These are phyloP conservation scores for Parazoanthus atlanticus DNA, from an alignment of 92 coral and sea anemone species.

Conservation along the genomic window DNA sequence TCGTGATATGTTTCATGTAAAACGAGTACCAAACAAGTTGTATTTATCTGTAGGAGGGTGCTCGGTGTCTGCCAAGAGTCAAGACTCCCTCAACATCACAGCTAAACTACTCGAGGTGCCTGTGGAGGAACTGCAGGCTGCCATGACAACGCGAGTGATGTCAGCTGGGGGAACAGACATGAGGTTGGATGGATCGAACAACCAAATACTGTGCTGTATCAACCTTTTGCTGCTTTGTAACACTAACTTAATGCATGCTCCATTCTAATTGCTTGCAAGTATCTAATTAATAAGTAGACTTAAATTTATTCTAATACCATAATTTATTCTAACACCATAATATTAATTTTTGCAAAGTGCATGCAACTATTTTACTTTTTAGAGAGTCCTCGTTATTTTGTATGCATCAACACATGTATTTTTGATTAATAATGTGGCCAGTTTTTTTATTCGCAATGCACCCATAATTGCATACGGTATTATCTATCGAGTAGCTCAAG, in stretches of 20 bases:
- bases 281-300: neutral
- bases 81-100: conserved; percentile 73
- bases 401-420: neutral
- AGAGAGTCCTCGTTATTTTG: neutral
- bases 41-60: conserved; percentile 75
- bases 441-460: neutral
- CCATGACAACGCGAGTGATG: conserved; percentile 91
- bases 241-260: conserved; percentile 19
- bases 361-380: too few relatives aligned
- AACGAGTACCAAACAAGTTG: neutral
- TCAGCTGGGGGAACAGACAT: conserved; percentile 93
- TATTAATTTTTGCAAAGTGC: too few relatives aligned
- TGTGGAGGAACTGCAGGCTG: conserved; percentile 85
- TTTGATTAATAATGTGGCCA: neutral
- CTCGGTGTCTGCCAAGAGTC: conserved; percentile 69
- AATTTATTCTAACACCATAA: too few relatives aligned
- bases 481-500: too few relatives aligned
- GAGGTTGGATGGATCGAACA: conserved; percentile 72
- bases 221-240: conserved; percentile 42
- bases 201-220: conserved; percentile 82
- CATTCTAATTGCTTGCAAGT: conserved; percentile 28
- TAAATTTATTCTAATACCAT: neutral
- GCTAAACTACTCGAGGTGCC: conserved; percentile 85
- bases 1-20: neutral
- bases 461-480: neutral